phyloP scores from a whole-genome alignment of 2,113 vertebrate genomes.

The Clarias magur region DNA sequence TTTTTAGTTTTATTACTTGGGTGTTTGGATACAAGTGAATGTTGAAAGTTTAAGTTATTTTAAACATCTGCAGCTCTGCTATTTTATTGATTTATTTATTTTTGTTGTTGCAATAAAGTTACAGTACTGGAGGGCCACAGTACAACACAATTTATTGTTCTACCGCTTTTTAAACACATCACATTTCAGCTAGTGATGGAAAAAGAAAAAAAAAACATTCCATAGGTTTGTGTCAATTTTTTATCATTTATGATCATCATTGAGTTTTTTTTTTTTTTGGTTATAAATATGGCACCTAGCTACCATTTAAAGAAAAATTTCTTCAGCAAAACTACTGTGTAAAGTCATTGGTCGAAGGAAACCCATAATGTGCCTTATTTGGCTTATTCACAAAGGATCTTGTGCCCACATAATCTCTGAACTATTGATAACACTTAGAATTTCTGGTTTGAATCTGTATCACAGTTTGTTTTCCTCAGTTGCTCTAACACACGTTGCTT shows the following conservation, averaged over 20 bases:
- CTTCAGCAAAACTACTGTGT: neutral
- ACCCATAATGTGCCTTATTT: conserved; percentile 26
- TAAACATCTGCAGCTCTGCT: neutral
- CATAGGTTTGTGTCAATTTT: too few relatives aligned
- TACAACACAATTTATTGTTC: neutral
- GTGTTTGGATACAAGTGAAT: neutral
- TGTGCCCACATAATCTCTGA: neutral
- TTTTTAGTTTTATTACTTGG: neutral
- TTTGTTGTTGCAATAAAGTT: neutral
- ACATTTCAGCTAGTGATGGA: neutral
- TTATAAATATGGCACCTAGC: neutral
- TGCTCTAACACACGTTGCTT: neutral
- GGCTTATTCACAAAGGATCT: neutral
- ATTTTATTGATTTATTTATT: neutral
- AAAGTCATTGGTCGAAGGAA: neutral
- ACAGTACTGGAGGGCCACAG: neutral
- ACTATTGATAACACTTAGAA: neutral
- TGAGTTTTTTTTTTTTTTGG: too few relatives aligned
- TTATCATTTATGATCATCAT: too few relatives aligned
- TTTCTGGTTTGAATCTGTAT: neutral
- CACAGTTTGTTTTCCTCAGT: neutral
- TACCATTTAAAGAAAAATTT: neutral
- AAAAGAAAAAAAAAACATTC: neutral
- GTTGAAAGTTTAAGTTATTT: neutral
- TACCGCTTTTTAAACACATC: neutral